Evolutionary conservation across 2,113 vertebrate genomes (phyloP).

Genomic region (Sinocyclocheilus maitianheensis): DNA sequence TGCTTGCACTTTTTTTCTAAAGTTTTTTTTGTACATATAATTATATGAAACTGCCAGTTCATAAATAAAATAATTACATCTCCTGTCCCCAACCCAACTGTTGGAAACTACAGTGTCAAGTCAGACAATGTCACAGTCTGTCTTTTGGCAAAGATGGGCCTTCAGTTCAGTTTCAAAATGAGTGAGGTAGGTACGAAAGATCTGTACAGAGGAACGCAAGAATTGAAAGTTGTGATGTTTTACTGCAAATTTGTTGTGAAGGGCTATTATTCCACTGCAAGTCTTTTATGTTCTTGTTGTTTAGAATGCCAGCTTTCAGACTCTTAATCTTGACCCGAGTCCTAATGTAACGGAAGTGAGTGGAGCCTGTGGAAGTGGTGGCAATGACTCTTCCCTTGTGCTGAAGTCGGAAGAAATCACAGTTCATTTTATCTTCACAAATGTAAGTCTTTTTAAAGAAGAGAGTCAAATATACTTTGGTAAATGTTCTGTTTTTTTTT

Average conservation of each 20-base stretch:
- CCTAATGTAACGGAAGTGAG: slow-evolving; percentile 58
- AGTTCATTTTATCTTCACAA: slow-evolving; percentile 79
- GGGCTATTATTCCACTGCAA: neutral
- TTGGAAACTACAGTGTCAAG: slow-evolving; percentile 78
- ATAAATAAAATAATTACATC: neutral
- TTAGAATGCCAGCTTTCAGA: slow-evolving; percentile 61
- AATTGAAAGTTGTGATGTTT: neutral
- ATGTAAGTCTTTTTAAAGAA: slow-evolving; percentile 77
- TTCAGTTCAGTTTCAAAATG: slow-evolving; percentile 78
- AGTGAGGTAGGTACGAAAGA: slow-evolving; percentile 59
- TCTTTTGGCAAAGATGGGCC: slow-evolving; percentile 83
- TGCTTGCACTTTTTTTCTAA: no score
- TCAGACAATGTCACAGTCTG: slow-evolving; percentile 72
- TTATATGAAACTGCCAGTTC: neutral
- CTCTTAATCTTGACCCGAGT: slow-evolving; percentile 79
- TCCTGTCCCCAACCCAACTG: slow-evolving; percentile 71
- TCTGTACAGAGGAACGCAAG: neutral
- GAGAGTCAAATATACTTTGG: neutral
- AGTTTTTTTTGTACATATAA: neutral
- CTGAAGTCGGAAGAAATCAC: slow-evolving; percentile 67
- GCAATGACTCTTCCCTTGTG: slow-evolving; percentile 74
- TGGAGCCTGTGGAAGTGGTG: slow-evolving; percentile 79
- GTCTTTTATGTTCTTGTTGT: slow-evolving; percentile 51
- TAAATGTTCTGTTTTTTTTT: neutral
- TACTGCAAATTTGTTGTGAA: neutral